phyloP scores from a whole-genome alignment of 2,113 vertebrate genomes.

The Boulengerochromis microlepis region DNA sequence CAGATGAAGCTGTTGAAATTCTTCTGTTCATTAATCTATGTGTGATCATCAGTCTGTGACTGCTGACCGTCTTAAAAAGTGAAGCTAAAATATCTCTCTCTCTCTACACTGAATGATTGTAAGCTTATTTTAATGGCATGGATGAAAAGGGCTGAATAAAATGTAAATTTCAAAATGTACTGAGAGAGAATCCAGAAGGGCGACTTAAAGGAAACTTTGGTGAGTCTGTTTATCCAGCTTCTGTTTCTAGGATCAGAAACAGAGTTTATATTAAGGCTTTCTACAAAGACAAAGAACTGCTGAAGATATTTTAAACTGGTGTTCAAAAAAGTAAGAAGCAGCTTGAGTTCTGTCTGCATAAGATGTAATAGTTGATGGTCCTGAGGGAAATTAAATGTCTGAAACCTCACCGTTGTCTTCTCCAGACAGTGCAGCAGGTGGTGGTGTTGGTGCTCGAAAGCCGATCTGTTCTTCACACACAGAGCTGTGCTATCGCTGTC shows the following conservation, averaged over 20 bases:
- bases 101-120: not conserved
- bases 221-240: not conserved
- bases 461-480: conserved; percentile 80
- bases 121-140: not conserved
- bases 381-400: not conserved
- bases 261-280: not conserved
- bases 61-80: not conserved
- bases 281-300: not conserved
- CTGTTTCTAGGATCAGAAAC: not conserved
- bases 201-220: not conserved
- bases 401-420: conserved; percentile 81
- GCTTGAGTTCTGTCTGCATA: not conserved
- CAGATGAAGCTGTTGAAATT: rapidly evolving
- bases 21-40: not conserved
- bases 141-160: not conserved
- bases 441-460: conserved; percentile 86
- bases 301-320: not conserved
- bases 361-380: not conserved
- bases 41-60: not conserved
- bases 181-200: not conserved
- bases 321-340: not conserved
- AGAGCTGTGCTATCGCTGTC: conserved; percentile 68
- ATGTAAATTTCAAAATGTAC: not conserved
- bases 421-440: conserved; percentile 88
- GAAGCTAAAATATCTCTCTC: not conserved